Percentiles rank a stretch among this genome's conserved stretches.
Evolutionary conservation across 2,113 vertebrate species (phyloP).

Genomic region (Oryzias curvinotus): DNA sequence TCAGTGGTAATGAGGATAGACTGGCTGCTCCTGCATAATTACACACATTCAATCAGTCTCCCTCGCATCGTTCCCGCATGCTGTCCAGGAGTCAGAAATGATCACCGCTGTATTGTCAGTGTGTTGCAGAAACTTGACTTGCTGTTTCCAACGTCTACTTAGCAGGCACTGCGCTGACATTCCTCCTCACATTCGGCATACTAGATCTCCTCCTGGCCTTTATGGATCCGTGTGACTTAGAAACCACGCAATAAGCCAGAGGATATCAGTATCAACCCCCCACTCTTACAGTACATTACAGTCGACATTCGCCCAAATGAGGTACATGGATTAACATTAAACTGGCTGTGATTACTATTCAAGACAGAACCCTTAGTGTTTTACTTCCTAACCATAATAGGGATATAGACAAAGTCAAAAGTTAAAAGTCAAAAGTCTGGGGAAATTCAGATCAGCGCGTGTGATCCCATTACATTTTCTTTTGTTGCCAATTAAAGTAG

Average conservation of each 20-base stretch:
- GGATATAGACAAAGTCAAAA: conserved; percentile 13
- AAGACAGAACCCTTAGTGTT: conserved; percentile 2
- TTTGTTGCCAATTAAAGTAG: conserved; percentile 27
- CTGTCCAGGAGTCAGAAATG: conserved; percentile 43
- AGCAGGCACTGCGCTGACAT: conserved; percentile 6
- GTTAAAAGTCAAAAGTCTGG: conserved; percentile 15
- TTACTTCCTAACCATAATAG: conserved; percentile 29
- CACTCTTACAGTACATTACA: background rate
- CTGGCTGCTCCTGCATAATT: conserved; percentile 48
- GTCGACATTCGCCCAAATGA: conserved; percentile 3
- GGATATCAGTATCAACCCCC: background rate
- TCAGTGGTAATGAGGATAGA: conserved; percentile 61
- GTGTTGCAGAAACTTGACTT: conserved; percentile 17
- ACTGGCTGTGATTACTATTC: conserved; percentile 3
- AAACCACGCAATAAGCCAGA: background rate
- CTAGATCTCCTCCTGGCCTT: background rate
- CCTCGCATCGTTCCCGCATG: conserved; percentile 27
- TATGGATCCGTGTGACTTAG: background rate
- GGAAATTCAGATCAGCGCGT: conserved; percentile 25
- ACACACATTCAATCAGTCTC: conserved; percentile 46
- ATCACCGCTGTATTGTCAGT: conserved; percentile 34
- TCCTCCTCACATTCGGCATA: background rate
- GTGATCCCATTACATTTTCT: conserved; percentile 15
- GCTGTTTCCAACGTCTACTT: conserved; percentile 12
- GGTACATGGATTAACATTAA: conserved; percentile 4